A percentile compares a stretch with the other conserved stretches of the same genome.
Conservation (phyloP, 2,888 invertebrate species). For the Pyrocoelia pectoralis region DNA sequence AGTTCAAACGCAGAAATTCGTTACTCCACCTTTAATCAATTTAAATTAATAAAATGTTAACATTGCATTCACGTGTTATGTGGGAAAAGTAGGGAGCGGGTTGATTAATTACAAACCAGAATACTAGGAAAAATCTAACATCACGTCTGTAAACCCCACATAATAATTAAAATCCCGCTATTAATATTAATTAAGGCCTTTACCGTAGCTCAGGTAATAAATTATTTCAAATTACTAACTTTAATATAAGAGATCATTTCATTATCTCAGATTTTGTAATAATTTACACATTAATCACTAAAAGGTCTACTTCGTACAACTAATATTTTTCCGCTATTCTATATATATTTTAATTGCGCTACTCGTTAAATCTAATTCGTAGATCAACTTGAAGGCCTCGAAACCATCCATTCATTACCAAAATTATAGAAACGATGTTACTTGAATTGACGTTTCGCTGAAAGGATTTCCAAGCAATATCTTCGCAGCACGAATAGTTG, state of each 20-base stretch:
- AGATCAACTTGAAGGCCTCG: no score
- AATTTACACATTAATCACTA: background rate
- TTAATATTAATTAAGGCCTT: background rate
- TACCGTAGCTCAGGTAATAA: background rate
- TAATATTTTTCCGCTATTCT: no score
- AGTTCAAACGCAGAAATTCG: no score
- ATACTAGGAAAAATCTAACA: background rate
- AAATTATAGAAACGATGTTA: no score
- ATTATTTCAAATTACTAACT: background rate
- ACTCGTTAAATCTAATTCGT: no score
- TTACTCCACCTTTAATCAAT: no score
- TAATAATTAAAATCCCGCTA: background rate
- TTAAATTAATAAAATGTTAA: no score
- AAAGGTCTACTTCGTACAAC: no score
- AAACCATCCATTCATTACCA: no score
- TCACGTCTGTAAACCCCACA: background rate
- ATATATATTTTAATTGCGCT: constrained; percentile 1
- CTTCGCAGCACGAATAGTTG: no score
- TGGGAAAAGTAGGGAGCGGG: background rate
- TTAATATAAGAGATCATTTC: constrained; percentile 1
- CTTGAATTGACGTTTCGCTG: no score
- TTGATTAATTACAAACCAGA: background rate
- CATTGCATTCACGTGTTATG: background rate
- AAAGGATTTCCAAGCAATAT: no score
- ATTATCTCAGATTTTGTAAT: background rate